These are phyloP conservation scores for Cosmia pyralina DNA, from an alignment of 2,888 invertebrate genomes.

Conservation along the genomic window DNA sequence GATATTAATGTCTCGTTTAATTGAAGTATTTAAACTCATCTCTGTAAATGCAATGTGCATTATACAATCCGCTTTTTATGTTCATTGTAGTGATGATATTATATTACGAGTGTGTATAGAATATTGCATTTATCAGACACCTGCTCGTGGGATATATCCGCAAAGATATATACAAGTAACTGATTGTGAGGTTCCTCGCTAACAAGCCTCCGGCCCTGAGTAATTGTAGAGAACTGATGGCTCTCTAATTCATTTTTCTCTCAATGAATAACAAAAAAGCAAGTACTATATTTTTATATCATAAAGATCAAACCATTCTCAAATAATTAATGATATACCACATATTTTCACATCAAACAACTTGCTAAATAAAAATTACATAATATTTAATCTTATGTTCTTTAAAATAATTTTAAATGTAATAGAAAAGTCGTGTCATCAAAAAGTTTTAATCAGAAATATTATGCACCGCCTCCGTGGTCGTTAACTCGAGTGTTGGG, in stretches of 20 bases:
- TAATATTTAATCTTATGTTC: constrained; percentile 59
- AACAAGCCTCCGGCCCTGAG: constrained; percentile 49
- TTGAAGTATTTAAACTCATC: constrained; percentile 47
- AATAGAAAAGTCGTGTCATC: constrained; percentile 67
- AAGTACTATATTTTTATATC: constrained; percentile 34
- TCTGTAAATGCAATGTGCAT: constrained; percentile 36
- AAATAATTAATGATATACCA: constrained; percentile 60
- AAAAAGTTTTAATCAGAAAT: constrained; percentile 68
- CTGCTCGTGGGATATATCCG: constrained; percentile 48
- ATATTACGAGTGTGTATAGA: constrained; percentile 35
- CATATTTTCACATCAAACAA: constrained; percentile 65
- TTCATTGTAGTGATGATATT: constrained; percentile 46
- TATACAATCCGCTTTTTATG: constrained; percentile 46
- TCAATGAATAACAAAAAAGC: constrained; percentile 52
- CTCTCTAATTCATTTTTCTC: constrained; percentile 47
- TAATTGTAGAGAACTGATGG: constrained; percentile 52
- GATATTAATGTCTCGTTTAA: constrained; percentile 34
- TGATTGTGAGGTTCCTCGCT: constrained; percentile 50
- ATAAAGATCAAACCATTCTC: constrained; percentile 58
- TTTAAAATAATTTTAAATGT: constrained; percentile 60
- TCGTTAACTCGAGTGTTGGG: constrained; percentile 69
- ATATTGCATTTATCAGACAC: constrained; percentile 49
- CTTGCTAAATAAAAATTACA: constrained; percentile 57
- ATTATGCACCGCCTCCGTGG: constrained; percentile 68
- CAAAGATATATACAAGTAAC: constrained; percentile 40